Evolutionary conservation across 2,113 vertebrate genomes (phyloP).

Genomic region (Tragelaphus scriptus): DNA sequence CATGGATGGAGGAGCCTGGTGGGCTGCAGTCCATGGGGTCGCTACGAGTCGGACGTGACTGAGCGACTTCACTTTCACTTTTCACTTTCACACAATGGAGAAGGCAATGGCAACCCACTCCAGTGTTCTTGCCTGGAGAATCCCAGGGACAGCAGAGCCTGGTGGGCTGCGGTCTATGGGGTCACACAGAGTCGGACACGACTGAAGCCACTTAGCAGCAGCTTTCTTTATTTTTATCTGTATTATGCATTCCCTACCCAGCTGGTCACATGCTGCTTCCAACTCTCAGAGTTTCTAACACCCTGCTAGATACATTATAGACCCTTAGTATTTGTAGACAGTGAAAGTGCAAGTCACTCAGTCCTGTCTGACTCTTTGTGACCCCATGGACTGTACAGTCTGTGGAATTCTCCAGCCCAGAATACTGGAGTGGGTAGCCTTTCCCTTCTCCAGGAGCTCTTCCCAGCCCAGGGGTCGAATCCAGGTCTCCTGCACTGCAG

Average conservation of each 20-base stretch:
- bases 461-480: neutral
- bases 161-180: too few relatives aligned
- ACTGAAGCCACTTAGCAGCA: too few relatives aligned
- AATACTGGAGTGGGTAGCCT: neutral
- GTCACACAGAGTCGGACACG: too few relatives aligned
- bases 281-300: neutral
- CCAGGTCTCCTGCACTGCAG: neutral
- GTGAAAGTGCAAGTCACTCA: neutral
- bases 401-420: neutral
- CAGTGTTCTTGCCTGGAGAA: too few relatives aligned
- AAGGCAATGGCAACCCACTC: too few relatives aligned
- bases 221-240: constrained; percentile 11
- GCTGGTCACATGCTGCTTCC: neutral
- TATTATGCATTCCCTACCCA: neutral
- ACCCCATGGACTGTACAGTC: neutral
- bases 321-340: neutral
- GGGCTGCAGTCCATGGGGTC: too few relatives aligned
- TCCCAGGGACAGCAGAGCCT: too few relatives aligned
- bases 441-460: neutral
- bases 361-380: neutral
- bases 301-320: neutral
- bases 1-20: too few relatives aligned
- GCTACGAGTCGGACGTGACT: too few relatives aligned
- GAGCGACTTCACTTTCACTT: too few relatives aligned
- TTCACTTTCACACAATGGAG: too few relatives aligned